These are phyloP conservation scores for Saxidomus purpurata DNA, from an alignment of 1,140 invertebrate genomes.

Conservation along the genomic window DNA sequence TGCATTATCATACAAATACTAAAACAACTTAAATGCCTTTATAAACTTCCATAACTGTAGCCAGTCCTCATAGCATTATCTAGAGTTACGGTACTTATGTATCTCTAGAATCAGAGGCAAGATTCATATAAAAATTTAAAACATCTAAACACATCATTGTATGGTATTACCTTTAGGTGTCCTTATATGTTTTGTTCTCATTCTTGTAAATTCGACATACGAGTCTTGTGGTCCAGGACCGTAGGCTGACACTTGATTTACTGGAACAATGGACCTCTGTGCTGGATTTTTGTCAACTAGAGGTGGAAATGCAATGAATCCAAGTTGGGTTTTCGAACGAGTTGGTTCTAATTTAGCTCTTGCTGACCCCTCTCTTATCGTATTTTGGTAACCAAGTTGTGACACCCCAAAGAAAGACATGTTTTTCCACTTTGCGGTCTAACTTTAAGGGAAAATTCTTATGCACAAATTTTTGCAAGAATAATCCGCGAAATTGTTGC, in stretches of 20 bases:
- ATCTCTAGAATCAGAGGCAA: no score
- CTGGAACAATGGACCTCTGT: constrained; percentile 79
- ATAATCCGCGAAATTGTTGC: constrained; percentile 61
- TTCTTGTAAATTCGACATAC: constrained; percentile 80
- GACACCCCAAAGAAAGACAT: constrained; percentile 86
- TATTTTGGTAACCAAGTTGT: constrained; percentile 84
- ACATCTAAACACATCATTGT: no score
- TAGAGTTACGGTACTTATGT: no score
- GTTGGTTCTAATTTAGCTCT: constrained; percentile 75
- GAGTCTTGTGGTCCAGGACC: constrained; percentile 83
- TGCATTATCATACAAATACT: no score
- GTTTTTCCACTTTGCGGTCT: not conserved
- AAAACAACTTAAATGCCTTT: no score
- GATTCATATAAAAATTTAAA: no score
- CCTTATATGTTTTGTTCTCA: constrained; percentile 83
- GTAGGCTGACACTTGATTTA: constrained; percentile 82
- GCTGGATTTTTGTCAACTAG: constrained; percentile 76
- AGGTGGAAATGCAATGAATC: constrained; percentile 80
- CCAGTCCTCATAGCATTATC: no score
- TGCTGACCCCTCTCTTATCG: constrained; percentile 79
- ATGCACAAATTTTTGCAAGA: not conserved
- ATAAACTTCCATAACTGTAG: no score
- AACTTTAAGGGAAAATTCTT: not conserved
- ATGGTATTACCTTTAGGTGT: constrained; percentile 80
- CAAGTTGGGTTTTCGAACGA: constrained; percentile 79